Conservation (phyloP, 2,797 vertebrate genomes). For the Arnoldichthys spilopterus region DNA sequence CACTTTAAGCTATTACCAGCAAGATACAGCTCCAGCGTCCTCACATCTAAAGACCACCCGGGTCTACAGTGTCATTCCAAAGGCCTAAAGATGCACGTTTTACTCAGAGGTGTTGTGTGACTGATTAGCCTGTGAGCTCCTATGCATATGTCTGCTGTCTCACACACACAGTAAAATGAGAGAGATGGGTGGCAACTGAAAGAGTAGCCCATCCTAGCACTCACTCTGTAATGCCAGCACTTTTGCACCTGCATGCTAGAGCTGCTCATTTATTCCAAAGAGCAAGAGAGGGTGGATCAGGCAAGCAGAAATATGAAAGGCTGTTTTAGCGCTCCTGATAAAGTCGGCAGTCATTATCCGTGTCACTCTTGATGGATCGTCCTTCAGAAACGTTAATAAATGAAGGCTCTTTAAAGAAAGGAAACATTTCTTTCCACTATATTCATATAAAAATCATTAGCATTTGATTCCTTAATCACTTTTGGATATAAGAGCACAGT, state of each 20-base stretch:
- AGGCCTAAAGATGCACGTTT: slow-evolving; percentile 27
- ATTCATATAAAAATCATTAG: slow-evolving; percentile 77
- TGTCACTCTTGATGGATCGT: neutral
- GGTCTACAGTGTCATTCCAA: slow-evolving; percentile 11
- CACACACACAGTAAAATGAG: slow-evolving; percentile 26
- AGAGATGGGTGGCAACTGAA: slow-evolving; percentile 13
- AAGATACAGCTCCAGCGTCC: slow-evolving; percentile 23
- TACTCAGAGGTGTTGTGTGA: slow-evolving; percentile 29
- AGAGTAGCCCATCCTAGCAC: slow-evolving; percentile 22
- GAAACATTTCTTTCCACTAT: slow-evolving; percentile 61
- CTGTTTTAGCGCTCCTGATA: neutral
- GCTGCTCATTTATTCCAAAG: slow-evolving; percentile 22
- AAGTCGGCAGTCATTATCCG: slow-evolving; percentile 4
- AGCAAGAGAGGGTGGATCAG: neutral
- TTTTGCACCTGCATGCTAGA: slow-evolving; percentile 11
- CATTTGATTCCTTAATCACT: slow-evolving; percentile 73
- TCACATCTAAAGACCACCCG: slow-evolving; percentile 42
- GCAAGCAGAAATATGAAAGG: neutral
- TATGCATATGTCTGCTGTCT: slow-evolving; percentile 11
- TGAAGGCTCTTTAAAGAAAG: neutral
- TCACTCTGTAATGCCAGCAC: slow-evolving; percentile 18
- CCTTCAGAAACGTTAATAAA: neutral
- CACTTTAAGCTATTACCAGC: slow-evolving; percentile 43
- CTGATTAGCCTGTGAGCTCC: slow-evolving; percentile 25
- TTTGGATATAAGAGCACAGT: slow-evolving; percentile 64